Base-by-base conservation (phyloP, 2,888 invertebrate species). In the Scaptomyza reducta region DNA sequence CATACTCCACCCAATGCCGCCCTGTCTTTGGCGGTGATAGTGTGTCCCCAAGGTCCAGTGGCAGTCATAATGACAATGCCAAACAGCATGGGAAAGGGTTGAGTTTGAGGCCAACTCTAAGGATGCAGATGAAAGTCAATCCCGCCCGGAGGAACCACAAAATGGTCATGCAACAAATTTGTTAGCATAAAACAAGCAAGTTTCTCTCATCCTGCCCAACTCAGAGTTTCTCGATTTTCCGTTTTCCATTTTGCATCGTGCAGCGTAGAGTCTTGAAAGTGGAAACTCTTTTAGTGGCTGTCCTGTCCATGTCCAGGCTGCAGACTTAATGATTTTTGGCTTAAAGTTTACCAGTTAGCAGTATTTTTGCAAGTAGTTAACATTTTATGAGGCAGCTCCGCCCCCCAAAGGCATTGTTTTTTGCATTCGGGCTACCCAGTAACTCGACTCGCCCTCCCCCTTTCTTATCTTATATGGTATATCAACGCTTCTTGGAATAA, bases 321-420 rank as follows among this genome's bases (percentile, higher is more conserved):
- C 77, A 81, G 78, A 82, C 87, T 85, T 87, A 84, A 85, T 85
- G 87, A 85, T 85, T 85, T 85, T 85, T 85, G 84, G 85, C 80
- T 84, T 84, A 84, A 84, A 84, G 84, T 84, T 87, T 87, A 82
- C 82, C 82, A 82, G 82, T 82, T 82, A 86, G 82, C 82, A 80
- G 83, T 83, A 85, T 85, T 87, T 82, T 80, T 74, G 85, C 82
- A 78, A 85, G 84, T 87, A 85, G 84, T 87, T 85, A 87, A 82
- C 78, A 87, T 84, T 87, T 87, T 87, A 87, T 80, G 82, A 78
- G 71, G 44, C 68, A 68, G 60, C 56, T 64, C 61, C 81, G 56
- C 56, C 67, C 50, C 67, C 35, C 29, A 31, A 41, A 51, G 71
- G 66, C 74, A 69, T 81, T 81, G 79, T 84, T 84, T 84, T 81